Evolutionary conservation across 2,113 vertebrate species (phyloP).

Genomic region (Cnemophilus loriae): DNA sequence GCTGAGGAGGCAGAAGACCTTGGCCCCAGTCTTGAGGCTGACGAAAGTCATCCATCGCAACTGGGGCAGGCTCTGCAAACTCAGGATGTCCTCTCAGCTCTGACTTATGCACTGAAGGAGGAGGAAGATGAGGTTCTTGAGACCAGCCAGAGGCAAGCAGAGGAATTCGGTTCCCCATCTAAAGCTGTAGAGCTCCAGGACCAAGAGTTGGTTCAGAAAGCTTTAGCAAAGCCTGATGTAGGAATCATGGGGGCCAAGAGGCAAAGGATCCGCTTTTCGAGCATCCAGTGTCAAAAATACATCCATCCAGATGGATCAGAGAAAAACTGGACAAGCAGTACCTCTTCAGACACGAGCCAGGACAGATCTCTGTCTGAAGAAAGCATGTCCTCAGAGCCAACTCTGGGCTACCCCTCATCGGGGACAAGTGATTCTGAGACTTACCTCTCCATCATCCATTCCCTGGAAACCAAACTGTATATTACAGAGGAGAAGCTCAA

Average conservation of each 20-base stretch:
- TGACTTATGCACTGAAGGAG: not conserved
- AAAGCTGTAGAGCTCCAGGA: conserved; percentile 50
- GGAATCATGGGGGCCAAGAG: conserved; percentile 78
- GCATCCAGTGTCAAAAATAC: conserved; percentile 92
- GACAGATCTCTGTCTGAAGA: conserved; percentile 73
- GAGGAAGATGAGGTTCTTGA: conserved; percentile 64
- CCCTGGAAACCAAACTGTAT: conserved; percentile 87
- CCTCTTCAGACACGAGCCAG: conserved; percentile 75
- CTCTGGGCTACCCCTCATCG: conserved; percentile 59
- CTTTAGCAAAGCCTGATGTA: conserved; percentile 65
- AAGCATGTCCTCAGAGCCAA: conserved; percentile 71
- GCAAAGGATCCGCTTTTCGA: conserved; percentile 90
- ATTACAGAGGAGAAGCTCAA: conserved; percentile 90
- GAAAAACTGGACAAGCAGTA: conserved; percentile 71
- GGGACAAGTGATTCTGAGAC: conserved; percentile 79
- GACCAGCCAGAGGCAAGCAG: conserved; percentile 31
- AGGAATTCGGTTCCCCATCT: not conserved
- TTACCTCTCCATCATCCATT: conserved; percentile 89
- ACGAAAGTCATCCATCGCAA: conserved; percentile 71
- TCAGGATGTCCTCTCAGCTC: conserved; percentile 35
- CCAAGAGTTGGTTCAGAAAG: conserved; percentile 53
- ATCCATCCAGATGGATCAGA: conserved; percentile 75
- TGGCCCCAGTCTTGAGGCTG: conserved; percentile 66
- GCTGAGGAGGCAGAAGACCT: conserved; percentile 71
- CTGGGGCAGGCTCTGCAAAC: conserved; percentile 71